Evolutionary conservation across 1,140 invertebrate species (phyloP), one percentile per base, ranked within the genome.

Genomic region (Drosophila carrolli): DNA sequence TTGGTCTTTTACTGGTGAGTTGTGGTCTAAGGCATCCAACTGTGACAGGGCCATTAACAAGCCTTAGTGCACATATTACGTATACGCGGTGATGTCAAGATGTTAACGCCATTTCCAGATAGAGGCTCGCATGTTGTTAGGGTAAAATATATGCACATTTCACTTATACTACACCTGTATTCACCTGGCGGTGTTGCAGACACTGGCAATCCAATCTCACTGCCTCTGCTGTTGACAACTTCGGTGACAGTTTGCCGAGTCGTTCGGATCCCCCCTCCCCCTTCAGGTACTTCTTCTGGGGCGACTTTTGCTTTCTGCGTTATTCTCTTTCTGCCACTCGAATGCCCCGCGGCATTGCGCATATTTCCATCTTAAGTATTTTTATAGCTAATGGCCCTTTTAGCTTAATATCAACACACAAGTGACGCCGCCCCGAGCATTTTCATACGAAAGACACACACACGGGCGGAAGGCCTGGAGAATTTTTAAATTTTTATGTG

Each of bases 341-440:
- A 81, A 84, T 77, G 71, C 66, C 79, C 55, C 60, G 57, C 68
- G 72, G 83, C 84, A 68, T 50, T 86, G 83, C 66, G 83, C 75
- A 79, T 70, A 86, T 86, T 86, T 83, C 66, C 83, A 83, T 88
- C 77, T 86, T 88, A 88, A 86, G 83, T 86, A 86, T 86, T 86
- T 86, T 86, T 88, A 88, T 86, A 88, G 83, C 83, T 86, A 86
- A 86, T 86, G 83, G 83, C 75, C 66, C 83, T 86, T 86, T 86
- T 88, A 82, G 85, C 82, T 88, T 83, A 88, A 86, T 82, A 75
- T 79, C 71, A 88, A 88, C 83, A 88, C 68, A 82, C 74, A 72
- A 76, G 73, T 76, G 73, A 76, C 41, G 73, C 73, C 54, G 55
- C 53, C 43, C 48, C 29, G 7, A 44, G 65, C 65, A 47, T 61